Base-by-base conservation (phyloP, 2,888 invertebrate genomes). In the Mystacides longicornis region DNA sequence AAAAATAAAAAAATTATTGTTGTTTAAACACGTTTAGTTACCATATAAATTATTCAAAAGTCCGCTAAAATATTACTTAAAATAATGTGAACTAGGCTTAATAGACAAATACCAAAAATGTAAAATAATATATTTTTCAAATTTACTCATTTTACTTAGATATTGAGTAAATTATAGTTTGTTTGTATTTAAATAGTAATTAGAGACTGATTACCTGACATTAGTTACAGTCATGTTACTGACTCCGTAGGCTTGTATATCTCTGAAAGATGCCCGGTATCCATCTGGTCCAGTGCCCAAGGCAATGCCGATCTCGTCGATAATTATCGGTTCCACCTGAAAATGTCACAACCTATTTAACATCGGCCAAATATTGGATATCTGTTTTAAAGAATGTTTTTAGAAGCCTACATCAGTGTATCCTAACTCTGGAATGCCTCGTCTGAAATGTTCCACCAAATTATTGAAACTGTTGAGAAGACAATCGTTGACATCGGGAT, bases 211-310 rank as follows among this genome's bases (percentile, higher is more conserved):
- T 69, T 74, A 85, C 85, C 89, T 85, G 62, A 90, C 82, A 63
- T 85, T 87, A 2, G 86, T 88, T 53, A 91, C 83, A 50, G 87
- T 85, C 68, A 90, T 78, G 64, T 89, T 85, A 64, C 89, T 87
- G 22, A 90, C 89, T 16, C 91, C 91, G 62, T 79, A 86, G 0
- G 90, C 89, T 62, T 87, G 81, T 63, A 91, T 87, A 64, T 90
- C 85, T 60, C 81, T 83, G 73, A 91, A 91, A 43, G 83, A 83
- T 1, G 89, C 90, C 49, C 86, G 79, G 72, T 91, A 91, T 0
- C 89, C 90, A 66, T 91, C 87, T 0, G 90, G 88, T 0, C 90
- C 90, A 22, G 80, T 82, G 46, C 91, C 91, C 60, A 91, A 71
- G 0, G 88, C 81, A 60, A 91, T 86, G 31, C 88, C 85, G 56